Percentiles rank a stretch among this genome's conserved stretches.
phyloP scores from a whole-genome alignment of 2,797 vertebrate genomes.

The Sebastes cheni region DNA sequence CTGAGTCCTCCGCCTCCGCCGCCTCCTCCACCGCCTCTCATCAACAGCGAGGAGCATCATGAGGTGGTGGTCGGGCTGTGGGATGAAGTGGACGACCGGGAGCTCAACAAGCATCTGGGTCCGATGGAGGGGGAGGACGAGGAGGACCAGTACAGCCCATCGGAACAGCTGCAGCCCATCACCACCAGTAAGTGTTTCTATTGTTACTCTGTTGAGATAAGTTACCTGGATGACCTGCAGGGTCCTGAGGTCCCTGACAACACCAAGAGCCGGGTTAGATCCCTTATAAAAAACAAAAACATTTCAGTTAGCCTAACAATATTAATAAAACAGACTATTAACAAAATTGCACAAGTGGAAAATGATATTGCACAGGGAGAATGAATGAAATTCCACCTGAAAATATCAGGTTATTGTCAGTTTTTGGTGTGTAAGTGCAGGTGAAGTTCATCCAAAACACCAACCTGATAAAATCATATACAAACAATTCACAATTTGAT shows the following conservation, averaged over 20 bases:
- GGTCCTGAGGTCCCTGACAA: not conserved
- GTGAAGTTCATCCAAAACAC: too few relatives aligned
- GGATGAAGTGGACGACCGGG: conserved; percentile 32
- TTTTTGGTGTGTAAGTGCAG: too few relatives aligned
- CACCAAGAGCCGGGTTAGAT: not conserved
- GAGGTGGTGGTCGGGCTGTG: conserved; percentile 45
- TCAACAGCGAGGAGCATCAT: conserved; percentile 15
- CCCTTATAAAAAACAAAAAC: not conserved
- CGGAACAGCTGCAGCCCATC: conserved; percentile 21
- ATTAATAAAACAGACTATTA: too few relatives aligned
- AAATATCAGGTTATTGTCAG: too few relatives aligned
- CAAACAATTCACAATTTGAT: too few relatives aligned
- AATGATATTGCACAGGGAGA: too few relatives aligned
- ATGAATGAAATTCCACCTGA: too few relatives aligned
- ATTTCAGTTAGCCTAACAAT: too few relatives aligned
- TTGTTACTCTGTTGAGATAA: too few relatives aligned
- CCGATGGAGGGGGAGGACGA: conserved; percentile 47
- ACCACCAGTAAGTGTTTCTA: conserved; percentile 19
- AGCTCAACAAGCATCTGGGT: conserved; percentile 21
- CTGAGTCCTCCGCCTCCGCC: not conserved
- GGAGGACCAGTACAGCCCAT: conserved; percentile 20
- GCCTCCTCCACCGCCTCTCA: not conserved
- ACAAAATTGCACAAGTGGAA: too few relatives aligned
- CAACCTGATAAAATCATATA: too few relatives aligned
- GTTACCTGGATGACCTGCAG: not conserved